Conservation (phyloP, 2,797 vertebrate species). For the Microtus agrestis region DNA sequence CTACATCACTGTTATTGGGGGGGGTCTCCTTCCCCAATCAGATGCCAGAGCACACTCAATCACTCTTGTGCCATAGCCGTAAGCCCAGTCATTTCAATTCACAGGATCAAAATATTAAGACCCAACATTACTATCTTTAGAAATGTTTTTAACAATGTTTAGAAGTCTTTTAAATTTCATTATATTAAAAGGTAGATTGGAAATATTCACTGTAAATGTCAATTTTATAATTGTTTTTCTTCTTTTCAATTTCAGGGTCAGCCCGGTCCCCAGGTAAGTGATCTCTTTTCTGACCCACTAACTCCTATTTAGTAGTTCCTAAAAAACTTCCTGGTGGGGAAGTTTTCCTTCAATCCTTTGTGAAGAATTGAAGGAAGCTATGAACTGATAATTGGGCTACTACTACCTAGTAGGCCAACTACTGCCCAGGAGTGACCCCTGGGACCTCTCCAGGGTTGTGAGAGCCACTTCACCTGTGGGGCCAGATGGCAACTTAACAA, state of each 20-base stretch:
- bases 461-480: slow-evolving; percentile 84
- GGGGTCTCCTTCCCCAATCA: background rate
- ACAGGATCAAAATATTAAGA: slow-evolving; percentile 43
- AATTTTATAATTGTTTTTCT: slow-evolving; percentile 73
- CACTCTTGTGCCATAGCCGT: background rate
- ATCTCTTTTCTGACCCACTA: slow-evolving; percentile 61
- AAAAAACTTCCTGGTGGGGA: background rate
- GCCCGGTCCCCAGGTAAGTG: slow-evolving; percentile 90
- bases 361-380: slow-evolving; percentile 42
- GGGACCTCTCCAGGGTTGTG: slow-evolving; percentile 84
- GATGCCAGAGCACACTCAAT: background rate
- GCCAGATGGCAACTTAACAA: slow-evolving; percentile 86
- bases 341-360: slow-evolving; percentile 61
- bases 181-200: background rate
- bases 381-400: slow-evolving; percentile 86
- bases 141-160: slow-evolving; percentile 15
- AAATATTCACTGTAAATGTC: slow-evolving; percentile 15
- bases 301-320: background rate
- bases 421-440: slow-evolving; percentile 85
- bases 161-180: background rate
- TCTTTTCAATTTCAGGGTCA: slow-evolving; percentile 88
- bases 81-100: background rate
- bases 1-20: background rate
- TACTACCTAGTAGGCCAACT: slow-evolving; percentile 87
- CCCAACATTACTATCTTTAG: slow-evolving; percentile 20